These are phyloP conservation scores for Colistium nudipinnis DNA, from an alignment of 2,113 vertebrate species.

Conservation along the genomic window DNA sequence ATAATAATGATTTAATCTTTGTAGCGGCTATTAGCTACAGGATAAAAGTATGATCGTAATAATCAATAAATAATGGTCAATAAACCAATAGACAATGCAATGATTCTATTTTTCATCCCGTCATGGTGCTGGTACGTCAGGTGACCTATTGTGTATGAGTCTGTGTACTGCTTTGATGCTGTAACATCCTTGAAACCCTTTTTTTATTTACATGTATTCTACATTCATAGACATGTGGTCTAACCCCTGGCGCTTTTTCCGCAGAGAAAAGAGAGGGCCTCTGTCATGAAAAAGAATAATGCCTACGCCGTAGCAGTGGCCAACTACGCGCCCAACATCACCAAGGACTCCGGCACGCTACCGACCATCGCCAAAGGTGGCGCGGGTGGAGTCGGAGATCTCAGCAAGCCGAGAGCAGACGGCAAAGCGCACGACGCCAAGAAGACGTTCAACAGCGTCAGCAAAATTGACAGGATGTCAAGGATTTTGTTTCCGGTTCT, in stretches of 20 bases:
- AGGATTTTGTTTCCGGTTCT: conserved; percentile 98
- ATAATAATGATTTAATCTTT: too few species aligned
- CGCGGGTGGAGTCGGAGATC: conserved; percentile 85
- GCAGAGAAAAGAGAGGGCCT: conserved; percentile 97
- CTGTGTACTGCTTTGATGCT: neutral
- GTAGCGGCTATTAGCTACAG: too few species aligned
- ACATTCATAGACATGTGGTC: conserved; percentile 4
- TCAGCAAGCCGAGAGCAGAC: conserved; percentile 88
- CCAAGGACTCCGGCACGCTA: conserved; percentile 92
- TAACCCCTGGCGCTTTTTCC: conserved; percentile 56
- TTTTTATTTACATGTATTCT: conserved; percentile 16
- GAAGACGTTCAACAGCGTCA: conserved; percentile 99
- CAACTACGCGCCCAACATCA: conserved; percentile 96
- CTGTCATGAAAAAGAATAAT: conserved; percentile 96
- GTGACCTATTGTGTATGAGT: neutral
- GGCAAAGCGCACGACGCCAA: conserved; percentile 91
- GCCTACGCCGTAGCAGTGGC: conserved; percentile 98
- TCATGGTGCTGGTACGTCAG: neutral
- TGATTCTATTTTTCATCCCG: neutral
- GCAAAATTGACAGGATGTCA: conserved; percentile 99
- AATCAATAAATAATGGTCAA: too few species aligned
- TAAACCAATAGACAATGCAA: neutral
- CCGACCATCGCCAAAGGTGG: conserved; percentile 96
- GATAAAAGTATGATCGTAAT: too few species aligned
- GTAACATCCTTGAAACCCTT: neutral